A percentile compares a stretch with the other conserved stretches of the same genome.
Evolutionary conservation across 2,113 vertebrate genomes (phyloP).

Genomic region (Aythya baeri): DNA sequence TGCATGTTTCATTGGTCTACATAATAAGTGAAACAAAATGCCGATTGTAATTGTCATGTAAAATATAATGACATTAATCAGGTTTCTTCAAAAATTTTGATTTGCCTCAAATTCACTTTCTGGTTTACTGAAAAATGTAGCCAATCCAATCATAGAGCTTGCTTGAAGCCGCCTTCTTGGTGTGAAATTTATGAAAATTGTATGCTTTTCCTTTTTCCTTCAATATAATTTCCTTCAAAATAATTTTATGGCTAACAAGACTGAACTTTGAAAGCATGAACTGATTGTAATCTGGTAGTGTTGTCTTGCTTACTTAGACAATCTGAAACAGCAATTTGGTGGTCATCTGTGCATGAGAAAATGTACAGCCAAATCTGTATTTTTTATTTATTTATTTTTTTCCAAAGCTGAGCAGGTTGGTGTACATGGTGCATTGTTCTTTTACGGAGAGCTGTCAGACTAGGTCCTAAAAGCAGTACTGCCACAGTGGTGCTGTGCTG

Average conservation of each 20-base stretch:
- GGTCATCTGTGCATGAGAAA: neutral
- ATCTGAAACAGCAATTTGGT: neutral
- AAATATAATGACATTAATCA: neutral
- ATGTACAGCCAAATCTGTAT: neutral
- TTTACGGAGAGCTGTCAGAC: neutral
- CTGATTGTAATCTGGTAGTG: neutral
- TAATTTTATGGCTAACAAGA: neutral
- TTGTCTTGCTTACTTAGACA: neutral
- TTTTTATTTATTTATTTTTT: neutral
- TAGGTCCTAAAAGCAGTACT: fast-evolving
- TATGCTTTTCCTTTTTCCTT: neutral
- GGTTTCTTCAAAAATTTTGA: neutral
- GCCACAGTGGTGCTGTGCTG: fast-evolving
- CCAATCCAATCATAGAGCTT: neutral
- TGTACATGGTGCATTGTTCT: fast-evolving
- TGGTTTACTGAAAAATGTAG: neutral
- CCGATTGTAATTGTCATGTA: neutral
- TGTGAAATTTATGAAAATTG: neutral
- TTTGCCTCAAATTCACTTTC: neutral
- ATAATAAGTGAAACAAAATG: neutral
- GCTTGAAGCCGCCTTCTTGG: neutral
- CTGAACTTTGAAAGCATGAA: neutral
- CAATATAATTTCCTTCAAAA: neutral
- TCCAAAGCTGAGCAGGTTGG: neutral
- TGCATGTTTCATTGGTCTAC: neutral